Evolutionary conservation across 2,888 invertebrate genomes (phyloP).

Genomic region (Caenorhabditis virilis): DNA sequence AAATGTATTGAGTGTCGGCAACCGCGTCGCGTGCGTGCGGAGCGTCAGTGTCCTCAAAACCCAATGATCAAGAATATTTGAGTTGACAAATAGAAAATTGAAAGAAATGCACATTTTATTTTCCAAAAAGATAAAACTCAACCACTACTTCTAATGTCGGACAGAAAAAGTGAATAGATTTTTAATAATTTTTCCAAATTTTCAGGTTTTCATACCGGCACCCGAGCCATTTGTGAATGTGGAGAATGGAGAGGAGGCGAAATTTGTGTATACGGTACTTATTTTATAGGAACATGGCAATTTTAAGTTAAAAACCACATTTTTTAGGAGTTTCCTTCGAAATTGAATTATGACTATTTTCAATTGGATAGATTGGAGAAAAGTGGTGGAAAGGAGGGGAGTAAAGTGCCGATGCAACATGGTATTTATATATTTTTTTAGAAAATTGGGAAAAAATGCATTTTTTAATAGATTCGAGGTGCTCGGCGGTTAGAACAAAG

Average conservation of each 20-base stretch:
- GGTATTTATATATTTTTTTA: too few relatives aligned
- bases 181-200: too few relatives aligned
- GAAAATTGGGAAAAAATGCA: not conserved
- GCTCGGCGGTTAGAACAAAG: slow-evolving; percentile 58
- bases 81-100: too few relatives aligned
- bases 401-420: slow-evolving; percentile 44
- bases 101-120: too few relatives aligned
- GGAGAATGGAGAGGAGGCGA: slow-evolving; percentile 40
- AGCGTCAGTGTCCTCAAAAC: too few relatives aligned
- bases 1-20: too few relatives aligned
- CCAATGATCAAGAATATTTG: too few relatives aligned
- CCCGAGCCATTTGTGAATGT: slow-evolving; percentile 77
- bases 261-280: slow-evolving; percentile 46
- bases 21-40: too few relatives aligned
- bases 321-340: slow-evolving; percentile 55
- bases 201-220: slow-evolving; percentile 84
- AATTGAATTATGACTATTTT: slow-evolving; percentile 55
- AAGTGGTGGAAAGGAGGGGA: slow-evolving; percentile 32
- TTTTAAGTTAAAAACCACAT: not conserved
- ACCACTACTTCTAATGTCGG: too few relatives aligned
- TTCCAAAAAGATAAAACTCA: too few relatives aligned
- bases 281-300: not conserved
- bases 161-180: too few relatives aligned
- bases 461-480: slow-evolving; percentile 45
- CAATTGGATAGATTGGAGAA: slow-evolving; percentile 56